Evolutionary conservation across 2,113 vertebrate genomes (phyloP), one percentile per base, ranked within the genome.

Genomic region (Neodontobutis hainanensis): DNA sequence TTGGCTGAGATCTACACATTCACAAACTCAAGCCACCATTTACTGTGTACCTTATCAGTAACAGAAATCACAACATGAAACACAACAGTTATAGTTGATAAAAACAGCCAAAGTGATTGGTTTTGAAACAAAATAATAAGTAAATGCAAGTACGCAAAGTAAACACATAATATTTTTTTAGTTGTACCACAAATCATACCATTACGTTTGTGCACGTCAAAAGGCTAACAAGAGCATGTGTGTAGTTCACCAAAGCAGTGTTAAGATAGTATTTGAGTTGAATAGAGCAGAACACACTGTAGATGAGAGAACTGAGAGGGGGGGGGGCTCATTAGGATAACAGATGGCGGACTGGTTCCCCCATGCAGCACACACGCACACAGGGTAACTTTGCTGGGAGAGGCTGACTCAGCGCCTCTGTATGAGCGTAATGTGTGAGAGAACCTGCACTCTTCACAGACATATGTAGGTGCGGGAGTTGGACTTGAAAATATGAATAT

Each of bases 311-410:
- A 53, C 48, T 51, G 12, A 62, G 44, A 36, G 47, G 44, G 67
- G 45, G 63, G 63, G 65, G 16, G 58, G 85, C 80, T 73, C 68
- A 89, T 85, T 90, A 79, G 83, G 61, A 78, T 85, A 89, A 85
- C 81, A 89, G 64, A 86, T 78, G 84, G 82, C 60, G 11, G 65
- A 50, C 53, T 50, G 60, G 53, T 77, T 78, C 59, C 40, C 43
- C 36, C 0, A 46, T 27, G 19, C 19, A 27, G 19, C 19, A 27
- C n/a, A n/a, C n/a, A 52, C 63, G 51, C 19, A 57, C 34, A 68
- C 9, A 38, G 59, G 48, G 48, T 36, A 76, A 61, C 52, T 38
- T 32, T 40, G 72, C 27, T 34, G 36, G 70, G 65, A 74, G 62
- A 75, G 49, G 61, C 77, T 81, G 68, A 85, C 49, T 83, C 73